Evolutionary conservation across 2,113 vertebrate genomes (phyloP).

Genomic region (Chamaea fasciata): DNA sequence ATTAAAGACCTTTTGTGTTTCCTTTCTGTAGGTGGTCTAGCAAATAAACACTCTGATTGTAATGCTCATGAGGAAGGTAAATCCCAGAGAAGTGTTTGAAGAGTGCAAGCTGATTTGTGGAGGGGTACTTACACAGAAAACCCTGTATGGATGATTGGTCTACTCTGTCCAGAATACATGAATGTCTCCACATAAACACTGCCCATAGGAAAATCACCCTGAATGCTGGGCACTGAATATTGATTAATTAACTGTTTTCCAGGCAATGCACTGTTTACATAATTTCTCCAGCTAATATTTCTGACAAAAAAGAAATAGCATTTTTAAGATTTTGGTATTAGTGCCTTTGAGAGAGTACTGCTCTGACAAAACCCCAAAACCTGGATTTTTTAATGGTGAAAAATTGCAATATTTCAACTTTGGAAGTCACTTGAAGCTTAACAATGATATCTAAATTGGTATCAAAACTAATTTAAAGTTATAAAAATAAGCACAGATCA

Average conservation of each 20-base stretch:
- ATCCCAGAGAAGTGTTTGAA: not conserved
- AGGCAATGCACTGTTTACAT: not conserved
- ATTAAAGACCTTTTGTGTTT: not conserved
- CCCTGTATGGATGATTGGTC: rapidly evolving
- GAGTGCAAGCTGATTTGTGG: not conserved
- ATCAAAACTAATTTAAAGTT: not conserved
- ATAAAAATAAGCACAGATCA: not conserved
- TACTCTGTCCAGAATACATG: not conserved
- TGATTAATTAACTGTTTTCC: not conserved
- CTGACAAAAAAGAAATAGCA: not conserved
- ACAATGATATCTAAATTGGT: not conserved
- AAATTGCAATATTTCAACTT: not conserved
- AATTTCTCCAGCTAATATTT: not conserved
- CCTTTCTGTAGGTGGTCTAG: not conserved
- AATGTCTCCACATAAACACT: not conserved
- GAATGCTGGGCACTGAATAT: not conserved
- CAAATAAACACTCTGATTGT: not conserved
- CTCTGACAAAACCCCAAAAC: not conserved
- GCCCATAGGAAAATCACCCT: not conserved
- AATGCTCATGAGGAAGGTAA: not conserved
- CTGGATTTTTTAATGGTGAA: not conserved
- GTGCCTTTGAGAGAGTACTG: not conserved
- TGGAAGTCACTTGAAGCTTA: not conserved
- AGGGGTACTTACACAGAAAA: not conserved
- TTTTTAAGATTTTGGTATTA: not conserved